Base-by-base conservation (phyloP, 2,797 vertebrate genomes). In the Dryobates pubescens region DNA sequence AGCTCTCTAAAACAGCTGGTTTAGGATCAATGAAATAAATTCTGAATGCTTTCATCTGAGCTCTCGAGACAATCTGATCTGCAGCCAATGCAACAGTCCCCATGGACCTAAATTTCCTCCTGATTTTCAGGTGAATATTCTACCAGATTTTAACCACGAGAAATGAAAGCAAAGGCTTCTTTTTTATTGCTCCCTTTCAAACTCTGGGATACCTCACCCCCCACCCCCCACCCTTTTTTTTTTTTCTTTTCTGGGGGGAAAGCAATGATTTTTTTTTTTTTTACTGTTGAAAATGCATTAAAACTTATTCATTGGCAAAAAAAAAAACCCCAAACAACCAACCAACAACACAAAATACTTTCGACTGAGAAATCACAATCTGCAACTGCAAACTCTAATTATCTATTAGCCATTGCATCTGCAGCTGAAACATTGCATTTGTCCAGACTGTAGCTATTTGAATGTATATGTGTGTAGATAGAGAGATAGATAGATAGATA, bases 391-490 rank as follows among this genome's bases (percentile, higher is more conserved):
- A 91, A 62, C 12, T 75, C 26, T 34, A 67, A 63, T 86, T 80
- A 53, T 76, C 67, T 80, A 5, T 86, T 80, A 82, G 43, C 67
- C 16, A 38, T 92, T 79, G 70, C 65, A 83, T 67, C 58, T 81
- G 87, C 49, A 82, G 16, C 9, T 47, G 38, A 90, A 96, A 92
- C 17, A 80, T 77, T 56, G 65, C 24, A 71, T 90, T 92, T 77
- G 13, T 56, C 30, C 43, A 63, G 54, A 63, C 17, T 54, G 29
- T 80, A 71, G 10, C 13, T 45, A 80, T 57, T 77, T 71, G 34
- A 82, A 62, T 15, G 17, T 16, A 17, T 17, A 4, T 38, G 5
- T 38, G 13, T 38, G 13, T 38, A 38, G 13, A 38, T 5, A 38
- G 8, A 36, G 38, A 38, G 9, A 38, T 11, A 38, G 17, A 7